Evolutionary conservation across 2,888 invertebrate genomes (phyloP).

Genomic region (Listrodromus nycthemerus): DNA sequence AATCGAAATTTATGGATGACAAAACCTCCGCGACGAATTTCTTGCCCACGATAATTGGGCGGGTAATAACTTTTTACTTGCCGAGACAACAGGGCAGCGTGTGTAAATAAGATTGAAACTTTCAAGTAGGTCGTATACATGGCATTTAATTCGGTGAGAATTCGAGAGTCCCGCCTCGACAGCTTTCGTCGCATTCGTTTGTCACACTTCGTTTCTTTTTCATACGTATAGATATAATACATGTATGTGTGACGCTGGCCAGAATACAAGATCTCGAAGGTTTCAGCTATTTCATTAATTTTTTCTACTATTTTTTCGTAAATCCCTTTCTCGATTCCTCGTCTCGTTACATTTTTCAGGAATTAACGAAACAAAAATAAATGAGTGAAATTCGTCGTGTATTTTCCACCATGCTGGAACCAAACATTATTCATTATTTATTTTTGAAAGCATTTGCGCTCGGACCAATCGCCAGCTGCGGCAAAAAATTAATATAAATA

Average conservation of each 20-base stretch:
- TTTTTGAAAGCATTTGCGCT: too few species aligned
- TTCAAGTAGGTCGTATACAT: conserved; percentile 33
- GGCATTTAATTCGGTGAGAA: conserved; percentile 34
- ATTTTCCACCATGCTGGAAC: too few species aligned
- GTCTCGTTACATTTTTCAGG: too few species aligned
- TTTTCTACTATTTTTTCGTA: neutral
- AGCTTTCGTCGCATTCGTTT: conserved; percentile 32
- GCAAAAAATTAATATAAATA: too few species aligned
- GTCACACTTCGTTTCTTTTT: conserved; percentile 13
- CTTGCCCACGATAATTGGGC: neutral
- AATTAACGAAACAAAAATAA: too few species aligned
- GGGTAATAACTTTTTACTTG: neutral
- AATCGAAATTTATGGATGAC: neutral
- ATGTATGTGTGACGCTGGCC: neutral
- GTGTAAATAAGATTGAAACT: conserved; percentile 25
- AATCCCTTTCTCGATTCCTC: too few species aligned
- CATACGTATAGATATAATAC: conserved; percentile 3
- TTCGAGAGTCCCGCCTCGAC: conserved; percentile 33
- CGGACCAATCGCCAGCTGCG: too few species aligned
- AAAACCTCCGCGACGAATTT: neutral
- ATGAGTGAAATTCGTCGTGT: too few species aligned
- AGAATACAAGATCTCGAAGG: too few species aligned
- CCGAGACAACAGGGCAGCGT: neutral
- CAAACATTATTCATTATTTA: too few species aligned
- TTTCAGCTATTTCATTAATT: neutral